Percentiles rank a stretch among this genome's conserved stretches.
These are phyloP conservation scores for Erythrocercus mccallii DNA, from an alignment of 2,113 vertebrate species.

Conservation along the genomic window DNA sequence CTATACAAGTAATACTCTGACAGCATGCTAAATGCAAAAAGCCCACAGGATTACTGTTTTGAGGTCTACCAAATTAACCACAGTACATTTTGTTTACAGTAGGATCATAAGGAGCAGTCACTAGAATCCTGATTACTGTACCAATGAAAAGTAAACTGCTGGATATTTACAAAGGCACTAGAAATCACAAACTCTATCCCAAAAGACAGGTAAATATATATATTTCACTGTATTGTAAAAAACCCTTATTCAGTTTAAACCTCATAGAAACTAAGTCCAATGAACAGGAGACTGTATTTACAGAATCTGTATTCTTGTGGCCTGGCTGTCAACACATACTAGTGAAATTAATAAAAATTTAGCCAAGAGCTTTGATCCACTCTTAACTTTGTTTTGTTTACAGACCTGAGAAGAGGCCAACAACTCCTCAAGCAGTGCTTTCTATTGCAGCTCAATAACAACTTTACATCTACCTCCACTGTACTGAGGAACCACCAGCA, in stretches of 20 bases:
- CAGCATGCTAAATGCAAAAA: not conserved
- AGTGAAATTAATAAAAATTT: not conserved
- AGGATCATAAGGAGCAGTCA: not conserved
- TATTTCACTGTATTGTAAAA: not conserved
- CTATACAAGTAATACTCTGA: not conserved
- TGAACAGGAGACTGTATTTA: not conserved
- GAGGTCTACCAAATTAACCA: conserved; percentile 1
- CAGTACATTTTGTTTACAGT: not conserved
- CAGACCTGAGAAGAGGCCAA: not conserved
- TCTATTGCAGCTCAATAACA: not conserved
- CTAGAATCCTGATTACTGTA: not conserved
- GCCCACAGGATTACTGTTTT: conserved; percentile 18
- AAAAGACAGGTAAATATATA: not conserved
- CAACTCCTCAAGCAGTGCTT: not conserved
- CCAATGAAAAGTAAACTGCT: not conserved
- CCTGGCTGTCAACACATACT: not conserved
- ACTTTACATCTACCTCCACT: not conserved
- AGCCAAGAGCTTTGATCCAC: not conserved
- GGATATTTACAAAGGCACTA: not conserved
- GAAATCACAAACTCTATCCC: not conserved
- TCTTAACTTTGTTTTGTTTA: not conserved
- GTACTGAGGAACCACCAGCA: not conserved
- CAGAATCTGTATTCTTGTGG: not conserved
- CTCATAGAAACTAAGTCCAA: not conserved
- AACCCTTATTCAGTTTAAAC: not conserved